phyloP scores from a whole-genome alignment of 2,113 vertebrate species.

The Spea bombifrons region DNA sequence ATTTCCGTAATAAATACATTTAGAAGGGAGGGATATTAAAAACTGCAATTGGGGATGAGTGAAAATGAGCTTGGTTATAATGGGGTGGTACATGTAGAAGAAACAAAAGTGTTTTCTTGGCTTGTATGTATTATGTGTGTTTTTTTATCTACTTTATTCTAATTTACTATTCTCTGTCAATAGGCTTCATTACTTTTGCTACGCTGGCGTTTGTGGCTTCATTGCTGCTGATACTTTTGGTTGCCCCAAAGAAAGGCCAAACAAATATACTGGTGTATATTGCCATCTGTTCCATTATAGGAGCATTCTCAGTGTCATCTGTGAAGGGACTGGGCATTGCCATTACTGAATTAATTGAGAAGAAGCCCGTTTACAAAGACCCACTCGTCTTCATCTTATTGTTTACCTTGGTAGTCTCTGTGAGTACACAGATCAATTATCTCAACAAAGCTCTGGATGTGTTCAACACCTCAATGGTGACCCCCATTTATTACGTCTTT shows the following conservation, averaged over 20 bases:
- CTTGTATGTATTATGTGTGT: too few species aligned
- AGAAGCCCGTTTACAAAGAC: conserved; percentile 62
- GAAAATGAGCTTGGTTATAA: too few species aligned
- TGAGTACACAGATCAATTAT: conserved; percentile 73
- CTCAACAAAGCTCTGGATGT: conserved; percentile 76
- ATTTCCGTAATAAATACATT: too few species aligned
- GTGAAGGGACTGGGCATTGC: conserved; percentile 78
- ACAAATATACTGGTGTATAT: conserved; percentile 73
- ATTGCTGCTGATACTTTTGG: conserved; percentile 63
- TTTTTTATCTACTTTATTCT: neutral
- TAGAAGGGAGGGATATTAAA: too few species aligned
- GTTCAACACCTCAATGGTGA: conserved; percentile 74
- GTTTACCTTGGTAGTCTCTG: conserved; percentile 59
- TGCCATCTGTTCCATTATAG: conserved; percentile 73
- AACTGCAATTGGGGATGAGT: too few species aligned
- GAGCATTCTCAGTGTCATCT: conserved; percentile 75
- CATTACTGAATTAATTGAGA: conserved; percentile 64
- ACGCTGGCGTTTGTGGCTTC: conserved; percentile 54
- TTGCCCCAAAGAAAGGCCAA: conserved; percentile 70
- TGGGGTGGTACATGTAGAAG: too few species aligned
- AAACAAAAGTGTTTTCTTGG: too few species aligned
- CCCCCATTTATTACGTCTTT: conserved; percentile 75
- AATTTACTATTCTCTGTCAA: conserved; percentile 37
- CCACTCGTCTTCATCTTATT: conserved; percentile 67
- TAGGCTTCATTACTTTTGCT: conserved; percentile 71